A percentile compares a stretch with the other conserved stretches of the same genome.
Evolutionary conservation across 1,140 invertebrate species (phyloP).

Genomic region (Drosophila lowei): DNA sequence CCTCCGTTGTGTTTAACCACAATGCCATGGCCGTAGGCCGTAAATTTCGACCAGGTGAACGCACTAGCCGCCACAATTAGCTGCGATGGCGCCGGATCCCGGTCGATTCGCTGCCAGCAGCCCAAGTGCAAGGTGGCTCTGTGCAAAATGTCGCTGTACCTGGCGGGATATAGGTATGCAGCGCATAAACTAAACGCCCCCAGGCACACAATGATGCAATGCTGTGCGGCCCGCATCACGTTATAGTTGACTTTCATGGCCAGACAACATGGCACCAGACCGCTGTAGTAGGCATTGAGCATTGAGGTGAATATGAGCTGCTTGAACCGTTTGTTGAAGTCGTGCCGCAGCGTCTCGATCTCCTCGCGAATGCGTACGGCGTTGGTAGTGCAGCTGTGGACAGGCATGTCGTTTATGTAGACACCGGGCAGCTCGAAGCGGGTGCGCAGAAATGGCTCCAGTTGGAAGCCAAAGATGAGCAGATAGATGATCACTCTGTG

Average conservation of each 20-base stretch:
- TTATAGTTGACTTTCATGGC: conserved; percentile 94
- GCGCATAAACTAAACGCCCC: conserved; percentile 92
- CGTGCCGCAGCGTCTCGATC: conserved; percentile 91
- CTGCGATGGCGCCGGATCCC: conserved; percentile 52
- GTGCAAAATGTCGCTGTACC: conserved; percentile 95
- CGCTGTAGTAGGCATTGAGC: conserved; percentile 94
- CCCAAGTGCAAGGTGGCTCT: conserved; percentile 95
- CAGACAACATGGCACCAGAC: conserved; percentile 96
- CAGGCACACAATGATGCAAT: conserved; percentile 92
- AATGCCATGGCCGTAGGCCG: conserved; percentile 91
- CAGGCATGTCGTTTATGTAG: conserved; percentile 83
- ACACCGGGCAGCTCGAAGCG: conserved; percentile 81
- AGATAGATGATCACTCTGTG: conserved; percentile 89
- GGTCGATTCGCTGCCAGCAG: conserved; percentile 89
- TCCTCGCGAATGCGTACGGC: conserved; percentile 90
- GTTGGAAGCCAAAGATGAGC: conserved; percentile 91
- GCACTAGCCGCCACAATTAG: conserved; percentile 63
- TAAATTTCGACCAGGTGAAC: conserved; percentile 87
- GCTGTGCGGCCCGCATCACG: conserved; percentile 91
- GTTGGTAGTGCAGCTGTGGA: conserved; percentile 89
- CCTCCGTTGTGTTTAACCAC: conserved; percentile 91
- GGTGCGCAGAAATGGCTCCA: conserved; percentile 89
- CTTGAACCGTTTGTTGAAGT: conserved; percentile 95
- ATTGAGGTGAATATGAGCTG: conserved; percentile 95
- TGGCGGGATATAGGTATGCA: conserved; percentile 88